Evolutionary conservation across 2,888 invertebrate species (phyloP).

Genomic region (Conus canariensis): DNA sequence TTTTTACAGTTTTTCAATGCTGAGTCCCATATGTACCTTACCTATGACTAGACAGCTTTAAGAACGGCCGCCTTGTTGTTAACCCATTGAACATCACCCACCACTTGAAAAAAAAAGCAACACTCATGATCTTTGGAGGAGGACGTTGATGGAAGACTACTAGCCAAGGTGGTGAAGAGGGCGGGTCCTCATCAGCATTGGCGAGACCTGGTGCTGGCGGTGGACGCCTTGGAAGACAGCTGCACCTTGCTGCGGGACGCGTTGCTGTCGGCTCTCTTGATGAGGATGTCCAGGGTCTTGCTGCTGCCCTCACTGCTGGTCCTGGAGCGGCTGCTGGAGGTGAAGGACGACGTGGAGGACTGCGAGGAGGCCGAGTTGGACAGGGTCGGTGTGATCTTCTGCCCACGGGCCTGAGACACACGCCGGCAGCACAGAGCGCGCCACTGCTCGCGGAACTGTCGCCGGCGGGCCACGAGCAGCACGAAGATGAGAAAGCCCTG

Average conservation of each 20-base stretch:
- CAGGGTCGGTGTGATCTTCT: slow-evolving; percentile 62
- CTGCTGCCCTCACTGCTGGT: slow-evolving; percentile 42
- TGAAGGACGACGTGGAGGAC: slow-evolving; percentile 12
- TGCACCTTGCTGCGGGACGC: slow-evolving; percentile 29
- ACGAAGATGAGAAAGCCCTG: slow-evolving; percentile 73
- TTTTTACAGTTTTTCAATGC: no score
- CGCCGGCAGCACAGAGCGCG: slow-evolving; percentile 61
- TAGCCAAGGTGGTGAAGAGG: no score
- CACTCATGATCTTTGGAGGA: no score
- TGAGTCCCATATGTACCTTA: no score
- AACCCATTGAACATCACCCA: no score
- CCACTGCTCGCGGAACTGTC: slow-evolving; percentile 72
- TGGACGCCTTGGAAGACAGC: slow-evolving; percentile 10
- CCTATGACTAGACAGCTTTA: no score
- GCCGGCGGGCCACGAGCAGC: slow-evolving; percentile 66
- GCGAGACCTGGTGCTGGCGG: background rate
- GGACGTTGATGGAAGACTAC: no score
- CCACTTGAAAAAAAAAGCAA: no score
- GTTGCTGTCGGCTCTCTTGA: slow-evolving; percentile 45
- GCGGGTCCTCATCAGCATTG: background rate
- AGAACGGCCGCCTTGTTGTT: no score
- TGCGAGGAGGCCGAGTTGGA: slow-evolving; percentile 51
- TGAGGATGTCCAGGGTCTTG: slow-evolving; percentile 42
- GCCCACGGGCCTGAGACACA: slow-evolving; percentile 52
- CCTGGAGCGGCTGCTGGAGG: slow-evolving; percentile 32